These are phyloP conservation scores for Oceanodroma tethys DNA, from an alignment of 2,113 vertebrate species.

Conservation along the genomic window DNA sequence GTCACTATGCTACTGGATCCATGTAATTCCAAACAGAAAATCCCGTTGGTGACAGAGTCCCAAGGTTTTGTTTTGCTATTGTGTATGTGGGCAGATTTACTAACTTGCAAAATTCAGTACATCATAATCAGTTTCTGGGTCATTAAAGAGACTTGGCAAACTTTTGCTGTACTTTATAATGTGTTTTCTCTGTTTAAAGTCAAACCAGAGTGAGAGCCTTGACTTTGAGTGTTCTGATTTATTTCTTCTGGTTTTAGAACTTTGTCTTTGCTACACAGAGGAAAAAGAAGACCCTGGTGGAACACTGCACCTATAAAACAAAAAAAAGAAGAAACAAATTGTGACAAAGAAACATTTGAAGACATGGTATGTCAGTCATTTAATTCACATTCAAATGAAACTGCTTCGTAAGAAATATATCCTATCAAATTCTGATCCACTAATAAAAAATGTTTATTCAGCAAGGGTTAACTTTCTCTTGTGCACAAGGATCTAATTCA, in stretches of 20 bases:
- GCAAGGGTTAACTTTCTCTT: conserved; percentile 17
- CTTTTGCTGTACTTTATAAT: not conserved
- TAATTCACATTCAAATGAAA: not conserved
- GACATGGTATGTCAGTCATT: not conserved
- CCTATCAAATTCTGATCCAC: not conserved
- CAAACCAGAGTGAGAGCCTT: not conserved
- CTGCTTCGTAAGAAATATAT: not conserved
- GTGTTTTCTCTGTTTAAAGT: not conserved
- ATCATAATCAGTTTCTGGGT: conserved; percentile 38
- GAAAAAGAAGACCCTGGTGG: not conserved
- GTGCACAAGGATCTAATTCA: conserved; percentile 19
- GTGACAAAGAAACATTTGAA: not conserved
- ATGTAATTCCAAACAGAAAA: not conserved
- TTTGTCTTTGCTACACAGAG: not conserved
- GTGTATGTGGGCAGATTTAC: not conserved
- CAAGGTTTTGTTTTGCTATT: not conserved
- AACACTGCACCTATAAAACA: not conserved
- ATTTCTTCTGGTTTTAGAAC: not conserved
- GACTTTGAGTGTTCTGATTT: not conserved
- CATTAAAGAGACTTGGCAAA: conserved; percentile 28
- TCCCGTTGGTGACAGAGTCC: not conserved
- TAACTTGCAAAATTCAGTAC: conserved; percentile 19
- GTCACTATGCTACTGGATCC: not conserved
- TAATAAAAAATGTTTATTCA: not conserved
- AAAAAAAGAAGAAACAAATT: not conserved